Conservation (phyloP, 2,888 invertebrate species). For the Hyppa rectilinea region DNA sequence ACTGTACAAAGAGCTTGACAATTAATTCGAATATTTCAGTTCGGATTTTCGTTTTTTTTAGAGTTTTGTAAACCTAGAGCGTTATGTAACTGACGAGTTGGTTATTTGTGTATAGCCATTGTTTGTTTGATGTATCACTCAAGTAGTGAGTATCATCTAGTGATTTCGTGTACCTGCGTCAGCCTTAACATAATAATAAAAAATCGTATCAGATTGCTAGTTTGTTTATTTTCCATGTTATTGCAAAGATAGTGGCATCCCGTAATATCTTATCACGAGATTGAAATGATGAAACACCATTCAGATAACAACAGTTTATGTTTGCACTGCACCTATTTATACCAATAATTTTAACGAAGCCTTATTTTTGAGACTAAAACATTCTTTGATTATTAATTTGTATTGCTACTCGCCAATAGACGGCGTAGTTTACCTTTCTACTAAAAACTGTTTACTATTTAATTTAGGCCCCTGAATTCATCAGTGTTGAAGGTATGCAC, state of each 20-base stretch:
- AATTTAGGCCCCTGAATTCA: constrained; percentile 74
- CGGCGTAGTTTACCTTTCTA: constrained; percentile 17
- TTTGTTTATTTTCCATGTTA: constrained; percentile 43
- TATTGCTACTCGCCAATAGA: constrained; percentile 25
- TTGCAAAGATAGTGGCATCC: constrained; percentile 33
- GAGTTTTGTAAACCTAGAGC: not conserved
- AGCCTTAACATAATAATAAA: not conserved
- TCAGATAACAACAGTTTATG: constrained; percentile 11
- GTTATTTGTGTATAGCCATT: not conserved
- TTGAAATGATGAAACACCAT: constrained; percentile 34
- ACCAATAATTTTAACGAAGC: not conserved
- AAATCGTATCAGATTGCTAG: constrained; percentile 19
- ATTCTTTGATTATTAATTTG: not conserved
- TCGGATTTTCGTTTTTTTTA: not conserved
- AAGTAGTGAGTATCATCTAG: not conserved
- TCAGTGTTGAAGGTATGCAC: constrained; percentile 79
- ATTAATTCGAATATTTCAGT: no score
- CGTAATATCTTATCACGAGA: constrained; percentile 47
- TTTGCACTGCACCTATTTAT: not conserved
- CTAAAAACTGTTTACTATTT: constrained; percentile 31
- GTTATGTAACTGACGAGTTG: not conserved
- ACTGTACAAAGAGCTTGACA: not conserved
- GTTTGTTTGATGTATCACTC: not conserved
- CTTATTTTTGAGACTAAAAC: not conserved
- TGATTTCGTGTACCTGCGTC: not conserved